Evolutionary conservation across 2,888 invertebrate species (phyloP).

Genomic region (Colostygia pectinataria): DNA sequence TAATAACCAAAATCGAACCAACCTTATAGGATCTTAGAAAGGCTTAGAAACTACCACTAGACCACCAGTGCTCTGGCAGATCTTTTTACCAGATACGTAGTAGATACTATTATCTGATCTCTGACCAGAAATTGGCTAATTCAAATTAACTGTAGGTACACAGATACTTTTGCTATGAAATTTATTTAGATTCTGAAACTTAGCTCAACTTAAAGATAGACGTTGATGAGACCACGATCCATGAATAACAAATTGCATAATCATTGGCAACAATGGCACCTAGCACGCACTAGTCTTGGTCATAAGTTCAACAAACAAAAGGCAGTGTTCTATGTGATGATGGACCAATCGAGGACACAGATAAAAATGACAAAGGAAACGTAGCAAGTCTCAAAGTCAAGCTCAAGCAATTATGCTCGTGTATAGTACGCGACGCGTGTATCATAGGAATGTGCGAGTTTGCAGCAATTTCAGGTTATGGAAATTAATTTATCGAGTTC

Average conservation of each 20-base stretch:
- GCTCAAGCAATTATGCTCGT: slow-evolving; percentile 10
- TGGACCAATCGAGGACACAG: slow-evolving; percentile 5
- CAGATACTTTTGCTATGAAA: no score
- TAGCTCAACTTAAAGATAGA: no score
- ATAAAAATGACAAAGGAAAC: slow-evolving; percentile 15
- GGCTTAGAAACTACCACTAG: no score
- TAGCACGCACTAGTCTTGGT: neutral
- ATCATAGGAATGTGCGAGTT: slow-evolving; percentile 7
- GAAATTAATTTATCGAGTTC: no score
- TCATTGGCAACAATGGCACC: neutral
- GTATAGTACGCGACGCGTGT: slow-evolving; percentile 7
- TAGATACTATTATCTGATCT: no score
- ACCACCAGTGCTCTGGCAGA: no score
- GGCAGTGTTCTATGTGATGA: slow-evolving; percentile 1
- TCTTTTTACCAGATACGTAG: no score
- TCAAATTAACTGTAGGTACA: no score
- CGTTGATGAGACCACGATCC: neutral
- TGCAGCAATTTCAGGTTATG: slow-evolving; percentile 13
- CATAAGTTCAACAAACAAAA: slow-evolving; percentile 10
- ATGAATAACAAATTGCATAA: neutral
- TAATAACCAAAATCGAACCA: no score
- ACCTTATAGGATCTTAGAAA: no score
- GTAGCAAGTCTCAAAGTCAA: slow-evolving; percentile 15
- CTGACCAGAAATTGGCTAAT: no score
- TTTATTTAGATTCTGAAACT: no score